Evolutionary conservation across 2,797 vertebrate genomes (phyloP).

Genomic region (Numenius phaeopus): DNA sequence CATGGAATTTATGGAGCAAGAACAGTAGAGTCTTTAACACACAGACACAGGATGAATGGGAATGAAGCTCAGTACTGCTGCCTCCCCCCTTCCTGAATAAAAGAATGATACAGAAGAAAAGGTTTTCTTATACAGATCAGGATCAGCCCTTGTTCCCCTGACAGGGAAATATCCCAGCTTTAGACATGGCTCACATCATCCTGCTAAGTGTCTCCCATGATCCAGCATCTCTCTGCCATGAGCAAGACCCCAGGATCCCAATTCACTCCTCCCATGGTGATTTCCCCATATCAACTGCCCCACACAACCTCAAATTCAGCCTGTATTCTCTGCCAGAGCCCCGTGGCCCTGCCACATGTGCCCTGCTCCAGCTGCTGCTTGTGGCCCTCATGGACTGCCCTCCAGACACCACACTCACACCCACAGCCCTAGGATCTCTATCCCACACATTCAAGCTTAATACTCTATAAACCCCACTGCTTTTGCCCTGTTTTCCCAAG

Average conservation of each 20-base stretch:
- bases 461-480: not conserved
- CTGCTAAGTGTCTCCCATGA: not conserved
- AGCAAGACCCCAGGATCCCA: not conserved
- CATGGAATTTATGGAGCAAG: constrained; percentile 21
- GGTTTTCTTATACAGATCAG: not conserved
- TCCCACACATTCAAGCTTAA: not conserved
- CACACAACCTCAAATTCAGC: not conserved
- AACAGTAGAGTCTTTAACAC: not conserved
- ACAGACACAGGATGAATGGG: not conserved
- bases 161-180: not conserved
- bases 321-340: not conserved
- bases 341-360: not conserved
- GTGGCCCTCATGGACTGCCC: not conserved
- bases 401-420: fast-evolving
- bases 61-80: not conserved
- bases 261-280: not conserved
- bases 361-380: not conserved
- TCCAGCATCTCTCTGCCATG: not conserved
- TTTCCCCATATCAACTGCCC: not conserved
- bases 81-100: not conserved
- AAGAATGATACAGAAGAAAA: not conserved
- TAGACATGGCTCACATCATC: not conserved
- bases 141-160: not conserved
- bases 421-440: not conserved
- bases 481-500: not conserved